Percentiles rank a stretch among this genome's conserved stretches.
These are phyloP conservation scores for Seriola rivoliana DNA, from an alignment of 2,113 vertebrate species.

Conservation along the genomic window DNA sequence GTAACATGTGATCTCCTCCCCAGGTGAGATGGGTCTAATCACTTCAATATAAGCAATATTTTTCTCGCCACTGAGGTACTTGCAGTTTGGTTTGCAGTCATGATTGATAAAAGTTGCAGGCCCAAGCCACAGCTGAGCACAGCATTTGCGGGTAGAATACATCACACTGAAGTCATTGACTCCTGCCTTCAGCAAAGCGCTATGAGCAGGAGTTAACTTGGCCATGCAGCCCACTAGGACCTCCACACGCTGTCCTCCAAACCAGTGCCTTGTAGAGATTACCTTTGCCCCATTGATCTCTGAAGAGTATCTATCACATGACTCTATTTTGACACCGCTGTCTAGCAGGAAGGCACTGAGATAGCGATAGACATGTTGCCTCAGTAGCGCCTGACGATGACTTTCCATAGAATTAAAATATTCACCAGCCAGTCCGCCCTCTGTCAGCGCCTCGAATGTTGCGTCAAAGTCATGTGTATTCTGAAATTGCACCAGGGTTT, in stretches of 20 bases:
- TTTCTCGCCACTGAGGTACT: not conserved
- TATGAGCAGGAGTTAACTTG: not conserved
- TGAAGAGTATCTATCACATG: not conserved
- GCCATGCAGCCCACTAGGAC: not conserved
- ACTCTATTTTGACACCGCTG: not conserved
- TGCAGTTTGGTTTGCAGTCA: not conserved
- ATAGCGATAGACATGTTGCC: not conserved
- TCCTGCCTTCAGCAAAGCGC: not conserved
- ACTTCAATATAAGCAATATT: too few species aligned
- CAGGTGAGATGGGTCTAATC: too few species aligned
- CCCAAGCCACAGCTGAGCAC: not conserved
- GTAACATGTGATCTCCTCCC: too few species aligned
- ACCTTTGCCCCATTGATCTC: not conserved
- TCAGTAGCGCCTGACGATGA: not conserved
- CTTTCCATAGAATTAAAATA: not conserved
- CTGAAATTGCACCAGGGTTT: not conserved
- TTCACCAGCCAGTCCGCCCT: not conserved
- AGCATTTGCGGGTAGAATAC: not conserved
- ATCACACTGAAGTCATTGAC: not conserved
- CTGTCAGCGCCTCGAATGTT: not conserved
- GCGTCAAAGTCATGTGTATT: not conserved
- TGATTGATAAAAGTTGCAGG: not conserved
- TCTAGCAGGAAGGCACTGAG: not conserved
- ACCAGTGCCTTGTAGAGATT: not conserved
- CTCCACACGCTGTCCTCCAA: not conserved